These are phyloP conservation scores for Huso huso DNA, from an alignment of 2,797 vertebrate species.

Conservation along the genomic window DNA sequence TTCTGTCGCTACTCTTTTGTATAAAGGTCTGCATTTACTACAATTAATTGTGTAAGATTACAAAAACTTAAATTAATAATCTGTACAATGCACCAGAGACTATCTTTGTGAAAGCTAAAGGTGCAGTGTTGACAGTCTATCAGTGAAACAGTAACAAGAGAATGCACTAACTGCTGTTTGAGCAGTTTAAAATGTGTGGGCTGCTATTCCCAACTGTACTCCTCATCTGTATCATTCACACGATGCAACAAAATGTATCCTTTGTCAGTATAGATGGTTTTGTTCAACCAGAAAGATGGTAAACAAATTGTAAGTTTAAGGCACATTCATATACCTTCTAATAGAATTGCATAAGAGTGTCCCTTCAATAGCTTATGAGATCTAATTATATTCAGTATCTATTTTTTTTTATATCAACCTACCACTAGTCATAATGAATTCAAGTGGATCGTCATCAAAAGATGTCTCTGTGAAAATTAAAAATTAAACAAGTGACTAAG, in stretches of 20 bases:
- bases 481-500: too few relatives aligned
- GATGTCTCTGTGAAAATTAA: too few relatives aligned
- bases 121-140: slow-evolving; percentile 11
- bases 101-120: slow-evolving; percentile 3
- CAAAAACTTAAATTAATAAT: slow-evolving; percentile 10
- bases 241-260: slow-evolving; percentile 5
- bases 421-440: too few relatives aligned
- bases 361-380: too few relatives aligned
- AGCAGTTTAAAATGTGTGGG: slow-evolving; percentile 10
- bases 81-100: slow-evolving; percentile 12
- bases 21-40: slow-evolving; percentile 5
- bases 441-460: too few relatives aligned
- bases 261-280: not conserved
- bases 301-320: too few relatives aligned
- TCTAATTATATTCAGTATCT: too few relatives aligned
- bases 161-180: slow-evolving; percentile 10
- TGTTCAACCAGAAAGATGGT: too few relatives aligned
- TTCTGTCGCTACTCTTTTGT: not conserved
- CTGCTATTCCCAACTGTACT: slow-evolving; percentile 11
- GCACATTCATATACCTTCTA: too few relatives aligned
- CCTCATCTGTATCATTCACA: not conserved
- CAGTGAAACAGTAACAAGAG: slow-evolving; percentile 5
- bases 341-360: too few relatives aligned
- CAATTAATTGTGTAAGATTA: slow-evolving; percentile 16
- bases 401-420: too few relatives aligned